Base-by-base conservation (phyloP, 2,797 vertebrate species). In the Nyctibius grandis region DNA sequence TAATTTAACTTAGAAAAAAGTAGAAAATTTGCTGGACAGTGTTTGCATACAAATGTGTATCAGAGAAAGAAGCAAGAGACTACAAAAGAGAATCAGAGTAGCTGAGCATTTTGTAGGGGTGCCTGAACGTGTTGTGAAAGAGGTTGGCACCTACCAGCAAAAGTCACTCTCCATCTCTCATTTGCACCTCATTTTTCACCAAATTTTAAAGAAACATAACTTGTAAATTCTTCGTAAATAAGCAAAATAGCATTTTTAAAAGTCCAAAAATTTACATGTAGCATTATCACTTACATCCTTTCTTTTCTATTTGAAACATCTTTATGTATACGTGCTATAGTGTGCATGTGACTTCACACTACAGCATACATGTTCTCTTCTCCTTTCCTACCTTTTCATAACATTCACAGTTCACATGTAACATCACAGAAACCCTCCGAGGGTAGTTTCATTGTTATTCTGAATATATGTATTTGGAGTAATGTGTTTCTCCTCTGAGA, bases 401-500 rank as follows among this genome's bases (percentile, higher is more conserved):
- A 21, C 84, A 45, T 78, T 92, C 88, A 48, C 28, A 51, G 34
- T 4, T 22, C 38, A 75, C 15, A n/a, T 23, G 45, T 61, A 88
- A 57, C 75, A 88, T 6, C 56, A 73, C 86, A 77, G 72, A 73
- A 89, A 31, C 36, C 72, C 85, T 85, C 63, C 33, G 44, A 96
- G 85, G 64, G 61, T 29, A 85, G 36, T 18, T 83, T 63, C 57
- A 51, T 33, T 57, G 80, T 79, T 91, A 73, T 21, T 80, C 90
- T 90, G 61, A 89, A 89, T 85, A 68, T 53, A 67, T 40, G 36
- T 29, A 54, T n/a, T 79, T 93, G 65, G 42, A 90, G 80, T 70
- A 92, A 78, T 53, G 23, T 28, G 38, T 12, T 85, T 89, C 64
- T 84, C 79, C 91, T 88, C 61, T 15, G 76, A 89, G 85, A 89